These are phyloP conservation scores for Tigriopus japonicus DNA, from an alignment of 1,140 invertebrate genomes.

Conservation along the genomic window DNA sequence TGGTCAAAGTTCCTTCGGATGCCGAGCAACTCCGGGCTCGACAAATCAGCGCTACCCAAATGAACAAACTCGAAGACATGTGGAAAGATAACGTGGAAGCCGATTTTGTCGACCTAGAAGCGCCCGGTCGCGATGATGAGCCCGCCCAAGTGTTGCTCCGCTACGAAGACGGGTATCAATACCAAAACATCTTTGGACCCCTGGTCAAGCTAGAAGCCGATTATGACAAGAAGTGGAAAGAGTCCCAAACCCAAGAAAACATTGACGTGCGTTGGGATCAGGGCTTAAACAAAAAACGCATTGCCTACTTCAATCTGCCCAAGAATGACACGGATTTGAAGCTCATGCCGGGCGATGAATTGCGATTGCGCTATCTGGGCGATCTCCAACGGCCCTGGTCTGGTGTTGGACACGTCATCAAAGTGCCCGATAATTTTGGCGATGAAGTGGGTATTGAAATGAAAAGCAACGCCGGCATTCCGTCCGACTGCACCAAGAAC, in stretches of 20 bases:
- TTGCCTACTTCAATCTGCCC: slow-evolving; percentile 91
- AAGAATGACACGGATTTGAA: slow-evolving; percentile 69
- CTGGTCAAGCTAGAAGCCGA: slow-evolving; percentile 93
- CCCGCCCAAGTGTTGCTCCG: slow-evolving; percentile 79
- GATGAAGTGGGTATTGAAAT: slow-evolving; percentile 96
- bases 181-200: slow-evolving; percentile 95
- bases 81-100: slow-evolving; percentile 98
- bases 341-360: slow-evolving; percentile 97
- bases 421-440: slow-evolving; percentile 95
- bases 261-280: slow-evolving; percentile 97
- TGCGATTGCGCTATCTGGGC: slow-evolving; percentile 77
- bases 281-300: slow-evolving; percentile 92
- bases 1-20: slow-evolving; percentile 87
- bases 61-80: slow-evolving; percentile 91
- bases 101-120: slow-evolving; percentile 90
- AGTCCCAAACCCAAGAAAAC: slow-evolving; percentile 95
- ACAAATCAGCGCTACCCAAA: slow-evolving; percentile 89
- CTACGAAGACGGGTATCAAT: slow-evolving; percentile 82
- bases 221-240: slow-evolving; percentile 93
- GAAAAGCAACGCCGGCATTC: slow-evolving; percentile 70
- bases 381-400: slow-evolving; percentile 85
- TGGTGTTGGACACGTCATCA: slow-evolving; percentile 87
- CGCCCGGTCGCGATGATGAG: slow-evolving; percentile 91
- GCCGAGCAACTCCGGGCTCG: slow-evolving; percentile 83
- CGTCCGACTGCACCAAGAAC: slow-evolving; percentile 76